Conservation (phyloP, 1,140 invertebrate genomes). For the Bombus soroeensis region DNA sequence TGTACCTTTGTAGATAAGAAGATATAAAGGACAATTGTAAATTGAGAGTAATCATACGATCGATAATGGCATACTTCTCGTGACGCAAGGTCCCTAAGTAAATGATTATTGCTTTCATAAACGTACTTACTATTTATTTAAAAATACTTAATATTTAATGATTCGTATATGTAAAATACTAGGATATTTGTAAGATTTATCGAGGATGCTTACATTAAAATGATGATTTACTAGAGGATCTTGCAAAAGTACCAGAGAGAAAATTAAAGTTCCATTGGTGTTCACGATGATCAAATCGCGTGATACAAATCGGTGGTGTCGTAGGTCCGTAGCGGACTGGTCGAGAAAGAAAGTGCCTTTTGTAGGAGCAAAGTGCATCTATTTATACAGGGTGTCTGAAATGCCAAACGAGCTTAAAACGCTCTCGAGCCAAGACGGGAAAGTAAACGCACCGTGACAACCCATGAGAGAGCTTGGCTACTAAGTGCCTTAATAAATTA, state of each 20-base stretch:
- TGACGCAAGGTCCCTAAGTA: background rate
- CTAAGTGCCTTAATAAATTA: constrained; percentile 81
- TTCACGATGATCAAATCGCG: constrained; percentile 16
- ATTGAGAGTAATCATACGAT: background rate
- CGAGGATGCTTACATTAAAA: background rate
- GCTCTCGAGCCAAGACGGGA: constrained; percentile 69
- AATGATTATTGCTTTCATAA: background rate
- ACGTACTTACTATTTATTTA: constrained; percentile 15
- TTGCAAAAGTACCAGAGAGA: background rate
- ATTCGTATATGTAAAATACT: no score
- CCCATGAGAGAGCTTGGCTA: constrained; percentile 64
- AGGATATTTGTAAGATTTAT: no score
- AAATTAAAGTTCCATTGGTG: background rate
- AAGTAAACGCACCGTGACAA: constrained; percentile 76
- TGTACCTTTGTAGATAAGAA: background rate
- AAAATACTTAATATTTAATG: background rate
- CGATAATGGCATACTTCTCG: no score
- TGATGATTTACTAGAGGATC: background rate
- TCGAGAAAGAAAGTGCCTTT: constrained; percentile 75
- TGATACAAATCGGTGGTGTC: constrained; percentile 45
- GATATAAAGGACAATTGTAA: background rate
- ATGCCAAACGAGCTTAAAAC: constrained; percentile 75
- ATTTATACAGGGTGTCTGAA: constrained; percentile 76
- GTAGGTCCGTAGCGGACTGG: constrained; percentile 37
- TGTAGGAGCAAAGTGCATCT: constrained; percentile 77